These are phyloP conservation scores for Acinonyx jubatus DNA, from an alignment of 2,113 vertebrate species.

Conservation along the genomic window DNA sequence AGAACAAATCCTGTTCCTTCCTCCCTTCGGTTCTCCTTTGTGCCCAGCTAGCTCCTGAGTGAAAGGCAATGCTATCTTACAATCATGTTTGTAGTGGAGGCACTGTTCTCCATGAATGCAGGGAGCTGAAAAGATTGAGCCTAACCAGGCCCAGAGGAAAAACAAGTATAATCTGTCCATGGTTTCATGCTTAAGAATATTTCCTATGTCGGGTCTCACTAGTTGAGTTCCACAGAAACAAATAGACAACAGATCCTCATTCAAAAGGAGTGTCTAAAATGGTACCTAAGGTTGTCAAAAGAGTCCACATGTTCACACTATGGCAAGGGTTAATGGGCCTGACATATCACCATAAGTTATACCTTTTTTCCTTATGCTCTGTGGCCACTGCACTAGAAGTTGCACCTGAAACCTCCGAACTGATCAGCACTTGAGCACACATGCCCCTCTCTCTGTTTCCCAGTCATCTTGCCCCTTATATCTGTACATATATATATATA, in stretches of 20 bases:
- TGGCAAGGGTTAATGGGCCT: background rate
- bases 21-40: background rate
- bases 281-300: background rate
- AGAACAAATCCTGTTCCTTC: background rate
- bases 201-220: background rate
- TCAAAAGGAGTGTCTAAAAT: background rate
- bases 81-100: background rate
- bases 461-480: background rate
- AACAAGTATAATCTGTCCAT: background rate
- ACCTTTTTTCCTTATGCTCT: background rate
- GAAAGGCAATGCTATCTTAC: background rate
- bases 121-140: background rate
- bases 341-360: no score
- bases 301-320: background rate
- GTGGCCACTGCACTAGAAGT: background rate
- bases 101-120: background rate
- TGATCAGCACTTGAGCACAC: background rate
- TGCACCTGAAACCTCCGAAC: background rate
- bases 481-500: background rate
- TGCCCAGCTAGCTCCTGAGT: background rate
- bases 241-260: background rate
- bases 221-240: background rate
- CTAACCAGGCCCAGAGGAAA: background rate
- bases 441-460: rapidly evolving
- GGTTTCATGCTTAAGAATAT: background rate